phyloP scores from a whole-genome alignment of 2,888 invertebrate species.

The Eutolmus rufibarbis region DNA sequence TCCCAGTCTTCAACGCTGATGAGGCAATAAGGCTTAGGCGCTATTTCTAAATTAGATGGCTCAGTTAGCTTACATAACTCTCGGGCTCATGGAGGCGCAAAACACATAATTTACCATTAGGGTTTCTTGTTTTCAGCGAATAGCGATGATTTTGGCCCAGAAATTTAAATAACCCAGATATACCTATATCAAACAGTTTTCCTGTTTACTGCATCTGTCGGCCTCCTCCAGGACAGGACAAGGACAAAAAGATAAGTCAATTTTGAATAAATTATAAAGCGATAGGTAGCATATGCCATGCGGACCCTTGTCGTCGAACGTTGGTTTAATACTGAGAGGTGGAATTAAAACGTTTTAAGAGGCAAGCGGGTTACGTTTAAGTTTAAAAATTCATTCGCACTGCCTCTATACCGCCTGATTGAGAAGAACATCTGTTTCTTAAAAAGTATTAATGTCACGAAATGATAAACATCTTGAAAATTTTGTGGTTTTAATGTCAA shows the following conservation, averaged over 20 bases:
- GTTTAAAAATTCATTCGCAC: background rate
- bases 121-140: background rate
- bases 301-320: background rate
- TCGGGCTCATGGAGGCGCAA: background rate
- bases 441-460: background rate
- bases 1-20: background rate
- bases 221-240: background rate
- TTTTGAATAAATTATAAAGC: background rate
- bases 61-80: background rate
- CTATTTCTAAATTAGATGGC: background rate
- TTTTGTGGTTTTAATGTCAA: background rate
- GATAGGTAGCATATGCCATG: background rate
- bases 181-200: background rate
- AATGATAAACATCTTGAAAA: background rate
- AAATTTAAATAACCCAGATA: background rate
- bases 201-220: background rate
- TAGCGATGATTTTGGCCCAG: background rate
- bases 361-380: background rate
- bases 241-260: background rate
- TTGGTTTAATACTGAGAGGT: background rate
- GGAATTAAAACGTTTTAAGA: background rate
- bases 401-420: background rate
- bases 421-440: background rate
- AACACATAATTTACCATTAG: background rate
- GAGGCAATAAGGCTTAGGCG: background rate